phyloP scores from a whole-genome alignment of 2,888 invertebrate genomes.

The Drosophila austrosaltans region DNA sequence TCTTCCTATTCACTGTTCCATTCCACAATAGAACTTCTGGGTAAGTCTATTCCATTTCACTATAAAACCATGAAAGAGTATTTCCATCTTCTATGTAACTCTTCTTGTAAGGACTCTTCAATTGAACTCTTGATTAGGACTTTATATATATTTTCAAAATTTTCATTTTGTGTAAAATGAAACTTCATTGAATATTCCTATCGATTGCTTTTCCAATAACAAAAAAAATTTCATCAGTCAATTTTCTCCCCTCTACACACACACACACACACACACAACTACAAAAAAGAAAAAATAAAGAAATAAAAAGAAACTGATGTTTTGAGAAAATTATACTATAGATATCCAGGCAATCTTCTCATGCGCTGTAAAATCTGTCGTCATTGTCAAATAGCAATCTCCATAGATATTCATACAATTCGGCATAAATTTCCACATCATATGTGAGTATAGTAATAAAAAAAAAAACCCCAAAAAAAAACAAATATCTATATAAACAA shows the following conservation, averaged over 20 bases:
- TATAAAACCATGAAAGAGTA: too few relatives aligned
- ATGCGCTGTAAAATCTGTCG: conserved; percentile 14
- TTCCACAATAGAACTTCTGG: too few relatives aligned
- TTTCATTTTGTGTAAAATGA: not conserved
- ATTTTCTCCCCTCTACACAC: not conserved
- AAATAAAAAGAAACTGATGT: too few relatives aligned
- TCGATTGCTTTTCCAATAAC: conserved; percentile 5
- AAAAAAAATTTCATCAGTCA: conserved; percentile 7
- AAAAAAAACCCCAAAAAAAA: not conserved
- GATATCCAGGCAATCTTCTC: conserved; percentile 9
- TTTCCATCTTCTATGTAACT: too few relatives aligned
- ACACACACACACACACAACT: too few relatives aligned
- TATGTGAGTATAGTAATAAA: not conserved
- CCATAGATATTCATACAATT: conserved; percentile 6
- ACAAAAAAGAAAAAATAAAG: too few relatives aligned
- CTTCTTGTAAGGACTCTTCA: not conserved
- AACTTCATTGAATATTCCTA: conserved; percentile 1
- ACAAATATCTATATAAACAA: not conserved
- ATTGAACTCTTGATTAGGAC: not conserved
- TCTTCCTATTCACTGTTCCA: too few relatives aligned
- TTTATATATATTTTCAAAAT: too few relatives aligned
- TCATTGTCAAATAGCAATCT: conserved; percentile 8
- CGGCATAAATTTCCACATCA: conserved; percentile 14
- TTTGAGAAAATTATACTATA: not conserved
- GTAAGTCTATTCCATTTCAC: too few relatives aligned